Evolutionary conservation across 1,140 invertebrate genomes (phyloP).

Genomic region (Homalodisca vitripennis): DNA sequence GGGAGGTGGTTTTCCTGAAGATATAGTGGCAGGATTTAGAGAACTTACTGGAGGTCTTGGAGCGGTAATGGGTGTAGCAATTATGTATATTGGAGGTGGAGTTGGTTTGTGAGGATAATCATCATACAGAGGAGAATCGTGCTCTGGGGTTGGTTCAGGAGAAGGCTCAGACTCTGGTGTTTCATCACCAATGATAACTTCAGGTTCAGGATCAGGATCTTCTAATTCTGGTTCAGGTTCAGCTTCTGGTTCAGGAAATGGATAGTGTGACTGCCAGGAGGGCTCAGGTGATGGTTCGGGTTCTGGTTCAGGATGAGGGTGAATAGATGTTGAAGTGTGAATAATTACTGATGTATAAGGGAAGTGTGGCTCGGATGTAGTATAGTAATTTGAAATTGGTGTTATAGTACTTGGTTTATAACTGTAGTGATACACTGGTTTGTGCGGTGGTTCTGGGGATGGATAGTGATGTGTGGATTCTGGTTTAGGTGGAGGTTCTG

Average conservation of each 20-base stretch:
- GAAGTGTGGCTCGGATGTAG: neutral
- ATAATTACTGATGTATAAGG: neutral
- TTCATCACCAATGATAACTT: neutral
- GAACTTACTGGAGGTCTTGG: conserved; percentile 18
- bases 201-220: neutral
- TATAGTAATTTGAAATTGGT: neutral
- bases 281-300: too few relatives aligned
- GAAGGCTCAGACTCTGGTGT: conserved; percentile 12
- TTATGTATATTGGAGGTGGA: conserved; percentile 5
- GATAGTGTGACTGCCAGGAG: neutral
- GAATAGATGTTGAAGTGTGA: conserved; percentile 1
- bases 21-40: conserved; percentile 29
- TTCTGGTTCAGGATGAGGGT: conserved; percentile 5
- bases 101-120: neutral
- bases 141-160: neutral
- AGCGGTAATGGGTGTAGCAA: conserved; percentile 4
- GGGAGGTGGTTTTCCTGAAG: conserved; percentile 37
- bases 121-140: neutral
- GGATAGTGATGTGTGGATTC: conserved; percentile 9
- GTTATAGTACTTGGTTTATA: neutral
- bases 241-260: neutral
- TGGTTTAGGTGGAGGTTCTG: conserved; percentile 25
- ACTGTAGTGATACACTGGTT: conserved; percentile 11
- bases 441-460: neutral
- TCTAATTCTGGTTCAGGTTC: neutral